These are phyloP conservation scores for Carcinoscorpius rotundicauda DNA, from an alignment of 1,140 invertebrate genomes.

Conservation along the genomic window DNA sequence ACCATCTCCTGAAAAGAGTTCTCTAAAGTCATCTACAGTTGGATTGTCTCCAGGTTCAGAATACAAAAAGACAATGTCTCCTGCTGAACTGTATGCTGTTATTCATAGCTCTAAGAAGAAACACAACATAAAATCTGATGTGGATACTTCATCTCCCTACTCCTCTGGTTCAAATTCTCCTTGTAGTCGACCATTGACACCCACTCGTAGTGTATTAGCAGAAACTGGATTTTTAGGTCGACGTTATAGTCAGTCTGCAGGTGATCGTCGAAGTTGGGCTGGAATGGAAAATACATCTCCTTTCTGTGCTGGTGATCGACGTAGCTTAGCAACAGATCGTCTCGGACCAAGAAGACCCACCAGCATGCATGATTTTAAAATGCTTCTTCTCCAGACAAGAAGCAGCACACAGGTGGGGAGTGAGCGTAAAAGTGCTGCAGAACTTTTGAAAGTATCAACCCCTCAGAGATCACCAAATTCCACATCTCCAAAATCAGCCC, in stretches of 20 bases:
- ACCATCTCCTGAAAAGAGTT: too few relatives aligned
- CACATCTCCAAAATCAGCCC: neutral
- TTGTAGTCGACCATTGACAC: neutral
- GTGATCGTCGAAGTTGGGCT: neutral
- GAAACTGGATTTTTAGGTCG: slow-evolving; percentile 35
- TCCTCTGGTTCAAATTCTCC: slow-evolving; percentile 20
- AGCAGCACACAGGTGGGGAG: slow-evolving; percentile 38
- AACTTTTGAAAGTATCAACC: slow-evolving; percentile 56
- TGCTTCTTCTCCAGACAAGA: slow-evolving; percentile 55
- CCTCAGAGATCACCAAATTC: slow-evolving; percentile 8
- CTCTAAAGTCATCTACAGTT: too few relatives aligned
- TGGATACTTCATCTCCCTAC: slow-evolving; percentile 16
- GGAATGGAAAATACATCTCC: neutral
- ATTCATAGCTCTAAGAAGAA: slow-evolving; percentile 27
- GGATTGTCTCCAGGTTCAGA: too few relatives aligned
- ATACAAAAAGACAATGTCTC: slow-evolving; percentile 15
- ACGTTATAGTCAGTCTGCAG: slow-evolving; percentile 14
- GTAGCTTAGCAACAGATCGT: slow-evolving; percentile 35
- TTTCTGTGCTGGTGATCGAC: slow-evolving; percentile 6
- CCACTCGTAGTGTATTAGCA: neutral
- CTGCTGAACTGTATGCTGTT: slow-evolving; percentile 24
- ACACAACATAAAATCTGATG: slow-evolving; percentile 24
- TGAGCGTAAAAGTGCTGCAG: slow-evolving; percentile 60
- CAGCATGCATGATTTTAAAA: slow-evolving; percentile 55
- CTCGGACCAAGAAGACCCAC: slow-evolving; percentile 34